phyloP scores from a whole-genome alignment of 2,888 invertebrate genomes.

The Cheilosia urbana region DNA sequence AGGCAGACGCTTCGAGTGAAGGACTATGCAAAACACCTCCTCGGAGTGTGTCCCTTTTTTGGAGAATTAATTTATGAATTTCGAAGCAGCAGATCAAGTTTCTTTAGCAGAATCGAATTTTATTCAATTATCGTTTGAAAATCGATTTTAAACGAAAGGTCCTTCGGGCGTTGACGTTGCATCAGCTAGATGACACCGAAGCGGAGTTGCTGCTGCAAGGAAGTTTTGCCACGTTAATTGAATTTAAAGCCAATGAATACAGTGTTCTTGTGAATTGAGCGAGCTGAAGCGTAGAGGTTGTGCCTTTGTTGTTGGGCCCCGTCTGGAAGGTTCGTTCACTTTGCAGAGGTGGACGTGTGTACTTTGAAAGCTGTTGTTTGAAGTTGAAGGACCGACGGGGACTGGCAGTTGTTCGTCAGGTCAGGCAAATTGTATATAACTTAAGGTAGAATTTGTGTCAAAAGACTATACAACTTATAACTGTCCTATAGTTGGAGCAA shows the following conservation, averaged over 20 bases:
- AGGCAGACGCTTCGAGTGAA: constrained; percentile 5
- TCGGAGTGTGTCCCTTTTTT: constrained; percentile 23
- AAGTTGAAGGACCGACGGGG: no score
- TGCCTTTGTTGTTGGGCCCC: background rate
- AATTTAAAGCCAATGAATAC: constrained; percentile 44
- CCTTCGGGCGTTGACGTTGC: background rate
- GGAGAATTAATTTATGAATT: constrained; percentile 61
- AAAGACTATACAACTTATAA: no score
- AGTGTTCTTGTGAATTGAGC: background rate
- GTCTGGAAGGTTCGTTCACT: no score
- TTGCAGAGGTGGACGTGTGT: no score
- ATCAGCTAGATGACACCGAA: constrained; percentile 25
- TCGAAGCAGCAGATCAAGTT: constrained; percentile 47
- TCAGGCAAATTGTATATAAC: no score
- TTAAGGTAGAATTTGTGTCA: no score
- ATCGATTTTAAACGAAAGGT: constrained; percentile 46
- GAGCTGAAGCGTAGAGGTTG: background rate
- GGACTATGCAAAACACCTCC: constrained; percentile 35
- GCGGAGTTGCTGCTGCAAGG: constrained; percentile 2
- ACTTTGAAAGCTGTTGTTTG: no score
- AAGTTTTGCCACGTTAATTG: constrained; percentile 58
- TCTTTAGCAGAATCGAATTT: constrained; percentile 48
- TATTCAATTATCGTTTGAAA: constrained; percentile 58
- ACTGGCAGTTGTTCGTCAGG: no score
- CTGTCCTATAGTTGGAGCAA: no score